Conservation (phyloP, 2,113 vertebrate species). For the Agapornis roseicollis region DNA sequence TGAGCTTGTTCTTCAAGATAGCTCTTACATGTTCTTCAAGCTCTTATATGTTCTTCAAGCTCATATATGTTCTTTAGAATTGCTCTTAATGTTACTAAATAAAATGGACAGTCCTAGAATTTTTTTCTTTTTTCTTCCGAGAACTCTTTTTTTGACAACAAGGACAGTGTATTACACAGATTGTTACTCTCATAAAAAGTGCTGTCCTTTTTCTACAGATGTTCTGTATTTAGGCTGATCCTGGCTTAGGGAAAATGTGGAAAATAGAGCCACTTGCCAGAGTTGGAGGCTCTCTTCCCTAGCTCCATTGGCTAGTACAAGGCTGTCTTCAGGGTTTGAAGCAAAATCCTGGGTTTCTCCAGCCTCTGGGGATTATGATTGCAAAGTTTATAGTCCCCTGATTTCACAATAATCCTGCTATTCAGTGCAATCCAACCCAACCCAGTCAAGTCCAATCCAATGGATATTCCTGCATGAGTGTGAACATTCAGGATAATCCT, state of each 20-base stretch:
- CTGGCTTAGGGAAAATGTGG: not conserved
- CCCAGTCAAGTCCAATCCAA: not conserved
- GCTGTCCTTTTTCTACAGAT: not conserved
- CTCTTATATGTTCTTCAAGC: not conserved
- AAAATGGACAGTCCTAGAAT: not conserved
- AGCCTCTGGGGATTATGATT: not conserved
- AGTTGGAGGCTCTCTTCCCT: not conserved
- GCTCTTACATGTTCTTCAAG: not conserved
- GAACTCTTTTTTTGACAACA: not conserved
- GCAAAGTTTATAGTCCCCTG: not conserved
- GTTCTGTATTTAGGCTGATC: not conserved
- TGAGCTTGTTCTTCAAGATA: not conserved
- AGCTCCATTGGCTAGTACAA: not conserved
- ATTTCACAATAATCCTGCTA: not conserved
- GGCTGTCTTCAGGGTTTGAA: not conserved
- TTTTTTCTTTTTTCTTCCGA: not conserved
- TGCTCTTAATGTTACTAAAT: not conserved
- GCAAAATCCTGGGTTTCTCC: not conserved
- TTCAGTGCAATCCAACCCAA: not conserved
- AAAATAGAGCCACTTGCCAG: not conserved
- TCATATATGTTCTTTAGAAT: not conserved
- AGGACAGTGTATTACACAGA: not conserved
- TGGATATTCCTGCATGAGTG: not conserved
- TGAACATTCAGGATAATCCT: not conserved
- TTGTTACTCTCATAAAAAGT: not conserved